phyloP scores from a whole-genome alignment of 2,797 vertebrate genomes.

The Enteromius radiatus region DNA sequence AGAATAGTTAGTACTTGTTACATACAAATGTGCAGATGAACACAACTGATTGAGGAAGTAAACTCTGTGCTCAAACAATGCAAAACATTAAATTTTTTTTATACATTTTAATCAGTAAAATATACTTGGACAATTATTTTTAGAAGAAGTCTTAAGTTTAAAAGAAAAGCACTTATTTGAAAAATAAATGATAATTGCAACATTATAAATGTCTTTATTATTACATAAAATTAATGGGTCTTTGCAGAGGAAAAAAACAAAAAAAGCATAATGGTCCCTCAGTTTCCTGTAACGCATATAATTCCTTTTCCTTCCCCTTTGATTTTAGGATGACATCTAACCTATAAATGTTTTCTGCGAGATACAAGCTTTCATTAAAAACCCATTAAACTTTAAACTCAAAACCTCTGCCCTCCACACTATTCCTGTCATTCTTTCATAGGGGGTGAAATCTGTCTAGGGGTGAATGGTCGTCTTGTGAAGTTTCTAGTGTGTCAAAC shows the following conservation, averaged over 20 bases:
- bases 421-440: background rate
- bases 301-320: background rate
- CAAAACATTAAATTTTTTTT: background rate
- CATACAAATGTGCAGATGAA: background rate
- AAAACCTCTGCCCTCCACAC: background rate
- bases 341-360: background rate
- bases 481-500: conserved; percentile 25
- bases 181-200: background rate
- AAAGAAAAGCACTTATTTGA: background rate
- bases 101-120: background rate
- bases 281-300: background rate
- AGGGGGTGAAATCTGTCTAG: background rate
- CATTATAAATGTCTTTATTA: background rate
- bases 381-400: background rate
- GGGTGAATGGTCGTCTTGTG: background rate
- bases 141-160: background rate
- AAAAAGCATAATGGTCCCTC: background rate
- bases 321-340: background rate
- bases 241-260: too few species aligned
- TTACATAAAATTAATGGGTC: background rate
- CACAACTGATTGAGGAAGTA: background rate
- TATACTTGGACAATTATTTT: background rate
- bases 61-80: background rate
- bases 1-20: background rate
- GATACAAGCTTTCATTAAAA: background rate